phyloP scores from a whole-genome alignment of 2,113 vertebrate species.

The Caranx ignobilis region DNA sequence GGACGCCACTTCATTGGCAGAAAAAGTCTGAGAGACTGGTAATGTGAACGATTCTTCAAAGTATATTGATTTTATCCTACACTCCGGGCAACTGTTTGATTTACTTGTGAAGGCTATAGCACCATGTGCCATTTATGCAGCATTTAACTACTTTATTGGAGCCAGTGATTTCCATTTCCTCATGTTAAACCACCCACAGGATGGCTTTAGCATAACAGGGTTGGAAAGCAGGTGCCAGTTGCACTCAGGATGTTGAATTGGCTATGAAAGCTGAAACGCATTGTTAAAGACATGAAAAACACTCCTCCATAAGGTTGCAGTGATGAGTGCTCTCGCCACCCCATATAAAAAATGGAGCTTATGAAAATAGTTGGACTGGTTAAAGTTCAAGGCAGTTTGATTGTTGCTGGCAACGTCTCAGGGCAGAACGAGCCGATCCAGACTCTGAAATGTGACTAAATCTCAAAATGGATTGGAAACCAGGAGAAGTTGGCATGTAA shows the following conservation, averaged over 20 bases:
- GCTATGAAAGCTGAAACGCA: conserved; percentile 46
- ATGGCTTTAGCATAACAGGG: conserved; percentile 27
- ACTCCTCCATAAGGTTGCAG: conserved; percentile 10
- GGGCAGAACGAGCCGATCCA: conserved; percentile 21
- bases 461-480: conserved; percentile 47
- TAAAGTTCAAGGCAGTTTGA: conserved; percentile 49
- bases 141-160: conserved; percentile 58
- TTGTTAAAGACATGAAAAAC: conserved; percentile 46
- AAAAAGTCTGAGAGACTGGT: conserved; percentile 31
- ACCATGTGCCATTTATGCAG: conserved; percentile 55
- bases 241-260: conserved; percentile 29
- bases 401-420: conserved; percentile 34
- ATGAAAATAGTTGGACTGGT: conserved; percentile 43
- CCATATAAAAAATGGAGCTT: conserved; percentile 43
- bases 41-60: conserved; percentile 54
- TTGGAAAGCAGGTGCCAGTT: conserved; percentile 38
- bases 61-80: conserved; percentile 66
- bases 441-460: conserved; percentile 47
- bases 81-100: conserved; percentile 60
- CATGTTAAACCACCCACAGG: conserved; percentile 60
- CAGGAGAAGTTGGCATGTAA: conserved; percentile 43
- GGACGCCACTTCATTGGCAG: conserved; percentile 40
- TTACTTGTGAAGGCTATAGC: conserved; percentile 48
- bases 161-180: conserved; percentile 65
- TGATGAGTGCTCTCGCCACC: conserved; percentile 25